Conservation (phyloP, 2,113 vertebrate genomes). For the Nesogale talazaci region DNA sequence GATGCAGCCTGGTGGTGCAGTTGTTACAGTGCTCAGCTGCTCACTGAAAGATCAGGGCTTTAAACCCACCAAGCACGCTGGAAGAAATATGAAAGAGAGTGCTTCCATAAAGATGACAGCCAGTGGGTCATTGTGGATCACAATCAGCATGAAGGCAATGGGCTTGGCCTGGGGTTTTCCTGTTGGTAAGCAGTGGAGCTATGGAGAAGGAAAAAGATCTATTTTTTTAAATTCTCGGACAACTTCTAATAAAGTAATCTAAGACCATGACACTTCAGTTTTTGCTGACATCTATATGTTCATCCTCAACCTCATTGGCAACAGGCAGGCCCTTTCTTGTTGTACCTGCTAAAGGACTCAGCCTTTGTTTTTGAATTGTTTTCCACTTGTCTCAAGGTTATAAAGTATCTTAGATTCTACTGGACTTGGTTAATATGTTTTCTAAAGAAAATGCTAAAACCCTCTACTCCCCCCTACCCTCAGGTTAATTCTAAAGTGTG, state of each 20-base stretch:
- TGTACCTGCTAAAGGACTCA: slow-evolving; percentile 2
- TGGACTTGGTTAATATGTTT: neutral
- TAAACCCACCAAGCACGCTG: too few relatives aligned
- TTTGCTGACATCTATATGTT: neutral
- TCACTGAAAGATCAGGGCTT: too few relatives aligned
- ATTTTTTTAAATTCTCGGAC: slow-evolving; percentile 1
- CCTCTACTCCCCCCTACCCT: too few relatives aligned
- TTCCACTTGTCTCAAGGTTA: slow-evolving; percentile 12
- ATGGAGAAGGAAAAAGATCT: neutral
- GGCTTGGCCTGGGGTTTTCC: neutral
- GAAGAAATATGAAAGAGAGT: too few relatives aligned
- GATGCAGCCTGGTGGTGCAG: too few relatives aligned
- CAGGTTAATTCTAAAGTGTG: neutral
- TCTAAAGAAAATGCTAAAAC: neutral
- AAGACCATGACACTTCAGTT: neutral
- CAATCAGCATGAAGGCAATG: too few relatives aligned
- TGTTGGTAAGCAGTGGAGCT: neutral
- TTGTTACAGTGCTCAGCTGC: too few relatives aligned
- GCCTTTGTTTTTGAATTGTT: slow-evolving; percentile 24
- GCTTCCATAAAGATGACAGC: too few relatives aligned
- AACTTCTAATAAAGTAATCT: neutral
- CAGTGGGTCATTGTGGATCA: too few relatives aligned
- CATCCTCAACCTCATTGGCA: neutral
- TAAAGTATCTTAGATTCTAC: slow-evolving; percentile 10
- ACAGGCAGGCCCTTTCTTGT: neutral